These are phyloP conservation scores for Listronotus oregonensis DNA, from an alignment of 1,140 invertebrate species.

Conservation along the genomic window DNA sequence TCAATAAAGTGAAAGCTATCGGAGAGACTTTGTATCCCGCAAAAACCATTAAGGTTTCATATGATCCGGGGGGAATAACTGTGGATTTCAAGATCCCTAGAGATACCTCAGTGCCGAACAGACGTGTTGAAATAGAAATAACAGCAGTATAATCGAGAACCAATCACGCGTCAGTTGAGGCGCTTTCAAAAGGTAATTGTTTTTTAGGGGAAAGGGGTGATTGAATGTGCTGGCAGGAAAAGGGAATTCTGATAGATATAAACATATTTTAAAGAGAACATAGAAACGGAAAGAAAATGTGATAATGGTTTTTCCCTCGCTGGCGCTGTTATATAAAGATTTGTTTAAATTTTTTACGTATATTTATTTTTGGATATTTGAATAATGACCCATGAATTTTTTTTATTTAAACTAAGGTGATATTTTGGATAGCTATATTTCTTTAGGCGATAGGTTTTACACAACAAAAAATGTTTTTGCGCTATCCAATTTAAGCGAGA, in stretches of 20 bases:
- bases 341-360: too few species aligned
- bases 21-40: conserved; percentile 10
- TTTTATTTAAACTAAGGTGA: too few species aligned
- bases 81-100: conserved; percentile 7
- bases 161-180: conserved; percentile 13
- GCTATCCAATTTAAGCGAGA: too few species aligned
- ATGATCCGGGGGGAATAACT: conserved; percentile 14
- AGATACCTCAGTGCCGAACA: conserved; percentile 4
- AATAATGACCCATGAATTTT: too few species aligned
- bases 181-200: conserved; percentile 15
- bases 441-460: too few species aligned
- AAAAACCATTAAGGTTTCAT: conserved; percentile 25
- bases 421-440: too few species aligned
- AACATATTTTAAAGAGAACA: conserved; percentile 7
- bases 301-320: neutral
- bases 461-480: too few species aligned
- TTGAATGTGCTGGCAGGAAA: conserved; percentile 10
- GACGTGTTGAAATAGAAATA: conserved; percentile 22
- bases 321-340: too few species aligned
- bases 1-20: conserved; percentile 1
- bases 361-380: too few species aligned
- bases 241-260: conserved; percentile 3
- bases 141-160: conserved; percentile 18
- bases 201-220: conserved; percentile 8
- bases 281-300: neutral